Evolutionary conservation across 1,140 invertebrate species (phyloP), one percentile per base, ranked within the genome.

Genomic region (Drosophila biarmipes): DNA sequence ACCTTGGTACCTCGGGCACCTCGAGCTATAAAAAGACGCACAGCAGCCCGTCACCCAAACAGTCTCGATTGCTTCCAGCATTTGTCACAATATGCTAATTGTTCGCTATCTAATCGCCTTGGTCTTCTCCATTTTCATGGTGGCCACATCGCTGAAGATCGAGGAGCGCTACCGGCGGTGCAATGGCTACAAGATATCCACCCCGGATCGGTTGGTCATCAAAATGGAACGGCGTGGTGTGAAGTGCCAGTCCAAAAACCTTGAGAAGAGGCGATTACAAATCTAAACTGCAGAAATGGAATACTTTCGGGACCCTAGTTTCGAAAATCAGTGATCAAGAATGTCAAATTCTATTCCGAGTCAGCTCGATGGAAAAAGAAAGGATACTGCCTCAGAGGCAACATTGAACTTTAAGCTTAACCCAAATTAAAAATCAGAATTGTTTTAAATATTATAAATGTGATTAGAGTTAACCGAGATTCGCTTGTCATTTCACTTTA

Each of bases 81-180:
- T 43, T 71, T 57, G 15, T 58, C 53, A 40, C 40, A 80, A 87
- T 53, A 87, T 87, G 82, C 35, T 79, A 42, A 57, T 87, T 29
- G 78, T 87, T 34, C 78, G 82, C 54, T 87, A 87, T 43, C 37
- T 87, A 79, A 87, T 87, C 54, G 84, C 82, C 2, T 42, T 87
- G 62, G 82, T 87, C 38, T 87, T 87, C 67, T 87, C 82, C 63
- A 42, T 87, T 57, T 87, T 87, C 55, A 75, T 87, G 66, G 74
- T 89, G 84, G 82, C 82, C 67, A 89, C 82, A 37, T 87, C 82
- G 37, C 42, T 87, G 58, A 52, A 51, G 35, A 78, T 87, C 62
- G 78, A 82, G 45, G 48, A 79, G 46, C 82, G 82, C 17, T 51
- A 54, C 10, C 57, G 62, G 8, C 62, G 71, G 1, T 40, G 54